Conservation (phyloP, 1,140 invertebrate species). For the Hypsibius dujardini region DNA sequence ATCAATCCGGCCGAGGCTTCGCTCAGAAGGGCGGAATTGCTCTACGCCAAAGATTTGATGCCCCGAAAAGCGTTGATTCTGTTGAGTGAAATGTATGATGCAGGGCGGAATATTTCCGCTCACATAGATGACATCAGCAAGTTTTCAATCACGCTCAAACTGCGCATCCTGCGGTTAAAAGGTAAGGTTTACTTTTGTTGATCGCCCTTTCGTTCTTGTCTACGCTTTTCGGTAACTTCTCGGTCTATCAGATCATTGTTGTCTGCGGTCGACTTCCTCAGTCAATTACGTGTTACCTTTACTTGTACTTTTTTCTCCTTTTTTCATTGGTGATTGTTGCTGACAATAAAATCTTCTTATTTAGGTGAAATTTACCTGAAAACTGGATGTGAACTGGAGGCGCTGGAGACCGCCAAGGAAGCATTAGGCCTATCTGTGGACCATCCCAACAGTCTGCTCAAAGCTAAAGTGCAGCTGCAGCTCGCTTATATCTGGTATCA, state of each 20-base stretch:
- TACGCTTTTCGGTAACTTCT: too few relatives aligned
- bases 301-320: too few relatives aligned
- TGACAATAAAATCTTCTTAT: too few relatives aligned
- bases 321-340: too few relatives aligned
- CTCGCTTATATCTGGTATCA: background rate
- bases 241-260: too few relatives aligned
- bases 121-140: background rate
- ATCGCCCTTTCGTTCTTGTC: too few relatives aligned
- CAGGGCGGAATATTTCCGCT: background rate
- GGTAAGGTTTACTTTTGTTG: background rate
- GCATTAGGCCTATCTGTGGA: background rate
- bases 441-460: background rate
- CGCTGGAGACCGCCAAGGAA: background rate
- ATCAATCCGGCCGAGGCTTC: background rate
- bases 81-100: background rate
- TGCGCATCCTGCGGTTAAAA: background rate
- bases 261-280: too few relatives aligned
- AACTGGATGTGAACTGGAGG: background rate
- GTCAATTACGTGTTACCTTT: too few relatives aligned
- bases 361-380: background rate
- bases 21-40: background rate
- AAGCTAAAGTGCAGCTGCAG: background rate
- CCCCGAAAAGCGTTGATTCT: background rate
- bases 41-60: background rate
- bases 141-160: background rate